Evolutionary conservation across 2,888 invertebrate genomes (phyloP).

Genomic region (Hemistola chrysoprasaria): DNA sequence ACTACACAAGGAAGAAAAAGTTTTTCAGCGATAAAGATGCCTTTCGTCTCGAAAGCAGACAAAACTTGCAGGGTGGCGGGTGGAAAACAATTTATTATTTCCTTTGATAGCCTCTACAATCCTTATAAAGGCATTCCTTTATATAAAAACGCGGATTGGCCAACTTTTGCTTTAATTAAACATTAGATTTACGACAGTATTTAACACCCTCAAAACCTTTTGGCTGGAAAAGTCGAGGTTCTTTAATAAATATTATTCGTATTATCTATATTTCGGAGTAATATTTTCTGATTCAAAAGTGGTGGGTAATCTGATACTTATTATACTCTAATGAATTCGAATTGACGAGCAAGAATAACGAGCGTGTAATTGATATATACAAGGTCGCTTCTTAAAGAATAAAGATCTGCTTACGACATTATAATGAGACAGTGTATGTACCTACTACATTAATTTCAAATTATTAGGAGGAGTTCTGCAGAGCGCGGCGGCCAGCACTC

Average conservation of each 20-base stretch:
- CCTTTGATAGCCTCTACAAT: constrained; percentile 51
- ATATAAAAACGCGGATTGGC: constrained; percentile 42
- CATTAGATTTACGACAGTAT: constrained; percentile 31
- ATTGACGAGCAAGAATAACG: too few relatives aligned
- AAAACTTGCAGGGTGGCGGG: constrained; percentile 57
- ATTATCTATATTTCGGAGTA: too few relatives aligned
- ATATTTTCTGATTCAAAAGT: too few relatives aligned
- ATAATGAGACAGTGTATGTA: constrained; percentile 45
- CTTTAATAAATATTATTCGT: too few relatives aligned
- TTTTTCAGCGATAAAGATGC: constrained; percentile 72
- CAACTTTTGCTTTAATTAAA: constrained; percentile 35
- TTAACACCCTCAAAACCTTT: constrained; percentile 19
- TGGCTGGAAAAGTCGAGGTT: constrained; percentile 8
- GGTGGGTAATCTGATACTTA: constrained; percentile 1
- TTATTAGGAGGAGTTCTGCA: constrained; percentile 45
- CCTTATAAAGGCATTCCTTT: constrained; percentile 49
- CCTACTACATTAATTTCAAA: constrained; percentile 55
- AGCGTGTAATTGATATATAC: too few relatives aligned
- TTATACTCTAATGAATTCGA: background rate
- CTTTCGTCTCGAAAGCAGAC: constrained; percentile 62
- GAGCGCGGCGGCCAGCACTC: constrained; percentile 48
- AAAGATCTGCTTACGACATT: constrained; percentile 21
- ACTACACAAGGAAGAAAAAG: constrained; percentile 65
- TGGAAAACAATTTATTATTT: constrained; percentile 64
- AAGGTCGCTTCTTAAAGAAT: too few relatives aligned